Base-by-base conservation (phyloP, 1,140 invertebrate genomes). In the Heliconius eleuchia region DNA sequence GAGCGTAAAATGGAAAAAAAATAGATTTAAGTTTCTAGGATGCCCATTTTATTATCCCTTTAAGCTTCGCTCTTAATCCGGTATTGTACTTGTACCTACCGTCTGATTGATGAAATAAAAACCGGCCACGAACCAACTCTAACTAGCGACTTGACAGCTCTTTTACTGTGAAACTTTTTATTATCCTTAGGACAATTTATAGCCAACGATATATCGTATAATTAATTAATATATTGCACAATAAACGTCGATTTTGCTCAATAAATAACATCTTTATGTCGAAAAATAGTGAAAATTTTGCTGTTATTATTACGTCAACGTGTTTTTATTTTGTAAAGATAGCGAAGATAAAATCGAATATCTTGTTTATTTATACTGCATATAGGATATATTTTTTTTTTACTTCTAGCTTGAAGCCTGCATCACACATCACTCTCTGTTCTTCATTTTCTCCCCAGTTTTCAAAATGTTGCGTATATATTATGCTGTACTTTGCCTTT, bases 81-180 rank as follows among this genome's bases (percentile, higher is more conserved):
- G 60, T 66, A 66, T 30, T 27, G 60, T 30, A 27, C 27, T 60
- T 23, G 60, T 30, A 66, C 27, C 60, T 66, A 66, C 52, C 71
- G 34, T 19, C 50, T 77, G 74, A 77, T 77, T 77, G 75, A 77
- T 73, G 75, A 73, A 80, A 74, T 77, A 80, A 80, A 80, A 80
- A 80, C 71, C 46, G 39, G 66, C 71, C 74, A 72, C 72, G 74
- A 42, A 55, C 66, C 57, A 70, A 37, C 42, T 76, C 79, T 50
- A 73, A 60, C 79, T 77, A 73, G 79, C 79, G 75, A n/a, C 79
- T 80, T 80, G 79, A 80, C 75, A 76, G 55, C 74, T 80, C 55
- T 50, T 75, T 80, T 70, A 77, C 37, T 52, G 70, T 50, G 39
- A 74, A 37, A 60, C n/a, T 80, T 80, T 79, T 79, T 79, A 42